These are phyloP conservation scores for Phoebastria nigripes DNA, from an alignment of 2,797 vertebrate species.

Conservation along the genomic window DNA sequence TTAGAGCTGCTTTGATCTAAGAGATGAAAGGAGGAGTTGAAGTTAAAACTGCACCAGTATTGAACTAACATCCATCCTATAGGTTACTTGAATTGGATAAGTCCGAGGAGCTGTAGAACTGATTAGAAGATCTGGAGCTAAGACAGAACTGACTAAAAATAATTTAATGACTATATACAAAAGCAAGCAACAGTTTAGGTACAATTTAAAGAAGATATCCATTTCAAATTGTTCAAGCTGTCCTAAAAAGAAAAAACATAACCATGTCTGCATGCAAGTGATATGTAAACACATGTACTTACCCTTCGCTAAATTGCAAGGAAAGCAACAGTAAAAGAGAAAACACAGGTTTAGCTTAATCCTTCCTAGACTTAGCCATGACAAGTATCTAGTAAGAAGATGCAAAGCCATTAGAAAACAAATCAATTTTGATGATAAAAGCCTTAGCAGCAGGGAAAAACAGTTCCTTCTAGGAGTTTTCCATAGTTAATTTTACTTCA, in stretches of 20 bases:
- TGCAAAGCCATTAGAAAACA: neutral
- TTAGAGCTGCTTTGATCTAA: conserved; percentile 13
- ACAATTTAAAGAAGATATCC: neutral
- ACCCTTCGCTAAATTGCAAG: conserved; percentile 79
- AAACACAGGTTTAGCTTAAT: conserved; percentile 49
- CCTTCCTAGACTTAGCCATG: neutral
- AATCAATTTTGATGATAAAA: neutral
- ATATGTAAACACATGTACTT: conserved; percentile 46
- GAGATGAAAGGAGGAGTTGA: neutral
- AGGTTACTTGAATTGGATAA: neutral
- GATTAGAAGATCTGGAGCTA: neutral
- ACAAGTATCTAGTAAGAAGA: conserved; percentile 16
- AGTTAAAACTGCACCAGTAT: neutral
- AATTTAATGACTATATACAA: neutral
- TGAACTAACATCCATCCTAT: neutral
- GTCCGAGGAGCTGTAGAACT: neutral
- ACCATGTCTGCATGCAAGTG: neutral
- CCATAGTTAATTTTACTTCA: neutral
- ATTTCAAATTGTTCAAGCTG: neutral
- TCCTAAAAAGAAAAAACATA: neutral
- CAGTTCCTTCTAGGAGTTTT: neutral
- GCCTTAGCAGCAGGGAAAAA: neutral
- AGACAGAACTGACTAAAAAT: neutral
- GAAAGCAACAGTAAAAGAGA: conserved; percentile 70
- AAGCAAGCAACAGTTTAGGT: neutral